Conservation (phyloP, 2,888 invertebrate species). For the Leuctra nigra region DNA sequence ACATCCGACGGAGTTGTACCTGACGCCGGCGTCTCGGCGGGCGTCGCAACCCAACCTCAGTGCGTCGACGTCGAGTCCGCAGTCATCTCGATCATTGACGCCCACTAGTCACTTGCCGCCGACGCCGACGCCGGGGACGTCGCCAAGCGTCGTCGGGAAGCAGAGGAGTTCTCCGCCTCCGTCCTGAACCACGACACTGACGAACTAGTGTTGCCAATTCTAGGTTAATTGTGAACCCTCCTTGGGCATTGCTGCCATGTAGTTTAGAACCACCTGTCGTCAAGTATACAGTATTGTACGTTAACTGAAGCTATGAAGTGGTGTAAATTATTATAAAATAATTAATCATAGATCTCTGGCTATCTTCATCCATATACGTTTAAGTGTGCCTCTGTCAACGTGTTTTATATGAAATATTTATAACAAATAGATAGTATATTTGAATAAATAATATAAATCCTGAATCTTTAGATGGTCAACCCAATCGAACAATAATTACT, state of each 20-base stretch:
- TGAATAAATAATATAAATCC: no score
- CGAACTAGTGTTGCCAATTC: no score
- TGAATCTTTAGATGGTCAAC: no score
- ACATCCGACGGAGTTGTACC: conserved; percentile 1
- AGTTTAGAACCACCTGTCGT: no score
- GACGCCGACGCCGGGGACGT: not conserved
- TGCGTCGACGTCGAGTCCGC: not conserved
- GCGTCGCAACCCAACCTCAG: conserved; percentile 10
- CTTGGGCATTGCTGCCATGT: no score
- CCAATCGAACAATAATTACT: conserved; percentile 4
- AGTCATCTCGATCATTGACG: not conserved
- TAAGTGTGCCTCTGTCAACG: conserved; percentile 15
- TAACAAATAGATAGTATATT: not conserved
- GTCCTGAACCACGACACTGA: conserved; percentile 9
- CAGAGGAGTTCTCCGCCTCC: not conserved
- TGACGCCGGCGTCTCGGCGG: not conserved
- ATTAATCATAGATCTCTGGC: conserved; percentile 13
- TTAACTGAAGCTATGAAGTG: no score
- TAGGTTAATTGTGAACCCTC: no score
- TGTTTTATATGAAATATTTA: conserved; percentile 5
- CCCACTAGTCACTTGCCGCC: conserved; percentile 8
- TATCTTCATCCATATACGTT: conserved; percentile 1
- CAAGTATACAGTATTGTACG: not conserved
- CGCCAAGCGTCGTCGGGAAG: not conserved
- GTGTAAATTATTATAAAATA: not conserved